phyloP scores from a whole-genome alignment of 2,888 invertebrate genomes.

The Spilarctia lutea region DNA sequence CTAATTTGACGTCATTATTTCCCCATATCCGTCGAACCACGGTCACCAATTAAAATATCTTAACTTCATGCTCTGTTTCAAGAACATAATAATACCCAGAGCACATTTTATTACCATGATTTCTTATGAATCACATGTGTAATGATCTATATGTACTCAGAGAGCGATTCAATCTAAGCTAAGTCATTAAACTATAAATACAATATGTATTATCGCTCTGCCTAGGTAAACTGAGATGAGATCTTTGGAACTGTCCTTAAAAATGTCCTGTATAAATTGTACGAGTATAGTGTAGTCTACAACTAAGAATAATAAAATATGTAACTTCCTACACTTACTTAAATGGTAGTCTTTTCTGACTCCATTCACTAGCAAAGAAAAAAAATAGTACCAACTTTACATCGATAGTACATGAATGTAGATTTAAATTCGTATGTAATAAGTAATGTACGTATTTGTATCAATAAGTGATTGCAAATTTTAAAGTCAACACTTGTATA shows the following conservation, averaged over 20 bases:
- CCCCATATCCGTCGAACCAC: slow-evolving; percentile 29
- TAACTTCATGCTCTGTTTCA: slow-evolving; percentile 34
- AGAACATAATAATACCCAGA: neutral
- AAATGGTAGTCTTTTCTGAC: neutral
- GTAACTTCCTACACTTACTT: neutral
- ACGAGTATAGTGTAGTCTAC: neutral
- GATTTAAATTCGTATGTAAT: neutral
- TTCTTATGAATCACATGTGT: neutral
- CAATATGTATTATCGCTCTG: neutral
- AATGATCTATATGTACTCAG: neutral
- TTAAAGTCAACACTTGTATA: neutral
- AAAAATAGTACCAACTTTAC: neutral
- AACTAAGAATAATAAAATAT: neutral
- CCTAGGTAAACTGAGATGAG: neutral
- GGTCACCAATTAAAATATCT: slow-evolving; percentile 22
- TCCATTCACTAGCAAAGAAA: neutral
- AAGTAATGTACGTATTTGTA: too few species aligned
- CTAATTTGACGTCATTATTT: slow-evolving; percentile 41
- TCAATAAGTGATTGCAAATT: neutral
- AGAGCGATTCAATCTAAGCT: neutral
- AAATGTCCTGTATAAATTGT: neutral
- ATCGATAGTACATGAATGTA: neutral
- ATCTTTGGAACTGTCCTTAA: neutral
- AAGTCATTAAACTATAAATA: neutral
- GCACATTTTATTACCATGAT: neutral